These are phyloP conservation scores for Tiliacea citrago DNA, from an alignment of 2,888 invertebrate genomes.

Conservation along the genomic window DNA sequence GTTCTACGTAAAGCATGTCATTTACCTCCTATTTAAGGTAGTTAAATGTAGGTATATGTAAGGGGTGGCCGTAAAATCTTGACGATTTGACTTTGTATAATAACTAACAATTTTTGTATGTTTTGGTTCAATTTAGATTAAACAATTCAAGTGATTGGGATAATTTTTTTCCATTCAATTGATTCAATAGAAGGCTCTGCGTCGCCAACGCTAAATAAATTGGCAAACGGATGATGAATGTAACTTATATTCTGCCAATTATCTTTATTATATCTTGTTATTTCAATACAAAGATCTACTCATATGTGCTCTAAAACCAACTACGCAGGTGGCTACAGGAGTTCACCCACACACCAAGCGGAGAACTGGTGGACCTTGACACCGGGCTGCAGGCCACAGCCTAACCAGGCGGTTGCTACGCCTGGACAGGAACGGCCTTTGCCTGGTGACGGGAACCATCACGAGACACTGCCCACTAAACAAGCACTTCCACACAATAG, in stretches of 20 bases:
- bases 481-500: too few relatives aligned
- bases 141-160: too few relatives aligned
- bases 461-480: too few relatives aligned
- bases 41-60: neutral
- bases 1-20: conserved; percentile 7
- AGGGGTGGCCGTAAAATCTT: neutral
- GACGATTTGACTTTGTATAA: neutral
- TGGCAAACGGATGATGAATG: neutral
- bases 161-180: neutral
- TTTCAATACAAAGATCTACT: neutral
- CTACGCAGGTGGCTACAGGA: too few relatives aligned
- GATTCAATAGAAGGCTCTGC: too few relatives aligned
- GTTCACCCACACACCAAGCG: too few relatives aligned
- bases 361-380: too few relatives aligned
- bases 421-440: too few relatives aligned
- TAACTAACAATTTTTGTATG: neutral
- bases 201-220: neutral
- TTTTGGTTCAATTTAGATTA: neutral
- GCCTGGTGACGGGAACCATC: too few relatives aligned
- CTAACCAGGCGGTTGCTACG: too few relatives aligned
- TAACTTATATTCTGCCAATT: neutral
- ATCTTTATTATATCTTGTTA: neutral
- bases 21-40: conserved; percentile 5
- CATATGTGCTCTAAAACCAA: neutral
- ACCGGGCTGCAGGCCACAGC: too few relatives aligned